phyloP scores from a whole-genome alignment of 2,113 vertebrate species.

The Esox niger region DNA sequence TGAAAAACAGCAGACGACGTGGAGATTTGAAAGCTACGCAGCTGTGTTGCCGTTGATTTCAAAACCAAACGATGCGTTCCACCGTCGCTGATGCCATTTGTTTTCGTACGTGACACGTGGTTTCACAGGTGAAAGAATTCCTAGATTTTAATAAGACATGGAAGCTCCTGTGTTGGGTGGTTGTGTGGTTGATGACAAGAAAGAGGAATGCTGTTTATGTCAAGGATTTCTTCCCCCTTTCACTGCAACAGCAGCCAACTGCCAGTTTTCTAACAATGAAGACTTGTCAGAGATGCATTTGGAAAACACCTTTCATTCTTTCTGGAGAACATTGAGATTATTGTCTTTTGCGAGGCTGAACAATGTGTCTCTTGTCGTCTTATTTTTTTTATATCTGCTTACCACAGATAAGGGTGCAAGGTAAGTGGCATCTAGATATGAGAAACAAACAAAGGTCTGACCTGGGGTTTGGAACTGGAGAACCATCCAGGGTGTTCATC shows the following conservation, averaged over 20 bases:
- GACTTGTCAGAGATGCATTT: slow-evolving; percentile 71
- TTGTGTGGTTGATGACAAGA: slow-evolving; percentile 45
- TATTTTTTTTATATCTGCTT: no score
- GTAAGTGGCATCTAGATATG: slow-evolving; percentile 34
- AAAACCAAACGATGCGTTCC: no score
- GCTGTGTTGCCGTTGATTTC: no score
- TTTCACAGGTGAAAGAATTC: no score
- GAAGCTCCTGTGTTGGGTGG: not conserved
- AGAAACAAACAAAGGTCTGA: slow-evolving; percentile 1
- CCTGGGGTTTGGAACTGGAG: not conserved
- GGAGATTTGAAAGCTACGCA: no score
- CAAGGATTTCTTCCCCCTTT: slow-evolving; percentile 30
- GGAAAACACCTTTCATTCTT: slow-evolving; percentile 76
- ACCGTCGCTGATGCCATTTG: no score
- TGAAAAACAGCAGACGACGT: no score
- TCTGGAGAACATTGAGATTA: slow-evolving; percentile 62
- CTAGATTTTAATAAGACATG: no score
- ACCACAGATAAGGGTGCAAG: no score
- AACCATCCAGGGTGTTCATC: not conserved
- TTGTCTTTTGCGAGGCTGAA: slow-evolving; percentile 61
- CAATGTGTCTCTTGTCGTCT: slow-evolving; percentile 82
- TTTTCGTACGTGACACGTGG: no score
- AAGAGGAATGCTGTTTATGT: slow-evolving; percentile 36
- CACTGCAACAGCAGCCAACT: slow-evolving; percentile 26
- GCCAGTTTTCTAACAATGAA: slow-evolving; percentile 81